Base-by-base conservation (phyloP, 2,113 vertebrate species). In the Corydoras maculifer region DNA sequence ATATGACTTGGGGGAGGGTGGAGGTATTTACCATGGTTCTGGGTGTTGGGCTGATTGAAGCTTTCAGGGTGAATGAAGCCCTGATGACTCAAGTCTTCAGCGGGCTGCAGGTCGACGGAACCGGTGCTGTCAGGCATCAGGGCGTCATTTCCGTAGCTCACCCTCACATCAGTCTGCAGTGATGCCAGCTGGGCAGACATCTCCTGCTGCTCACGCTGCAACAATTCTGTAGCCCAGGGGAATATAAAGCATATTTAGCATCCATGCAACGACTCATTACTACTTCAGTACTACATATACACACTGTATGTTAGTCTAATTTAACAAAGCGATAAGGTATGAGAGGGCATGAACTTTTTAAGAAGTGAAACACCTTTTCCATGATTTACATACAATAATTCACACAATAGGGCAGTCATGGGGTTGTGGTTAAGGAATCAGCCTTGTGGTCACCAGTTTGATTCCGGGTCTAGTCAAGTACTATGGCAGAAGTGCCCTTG, bases 141-240 rank as follows among this genome's bases (percentile, higher is more conserved):
- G 48, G 96, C 97, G 30, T 99, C 97, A 2, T 99, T 98, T 60
- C 97, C 97, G 3, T 99, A 99, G 81, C 96, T 99, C 83, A 98
- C 92, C 65, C 97, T 90, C 55, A 91, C 91, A 9, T 99, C 97
- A 0, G 92, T 98, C 85, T 98, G 94, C 85, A 98, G 93, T 66
- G 93, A 94, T 75, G 94, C 93, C 88, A 99, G 84, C 85, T 98
- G 93, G 48, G 94, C 94, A 18, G 95, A 94, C 3, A 96, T 96
- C 76, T 98, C 97, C 62, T 93, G 92, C 82, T 97, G 95, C 79
- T 98, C 95, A 79, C 91, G 94, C 87, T 97, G 96, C 77, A 99
- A 90, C 59, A 98, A 88, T 76, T 98, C 95, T 91, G 84, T 67
- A 30, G 14, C 10, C 12, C 0, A 6, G 43, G 54, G 54, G 30